Base-by-base conservation (phyloP, 2,113 vertebrate genomes). In the Calidris pugnax region DNA sequence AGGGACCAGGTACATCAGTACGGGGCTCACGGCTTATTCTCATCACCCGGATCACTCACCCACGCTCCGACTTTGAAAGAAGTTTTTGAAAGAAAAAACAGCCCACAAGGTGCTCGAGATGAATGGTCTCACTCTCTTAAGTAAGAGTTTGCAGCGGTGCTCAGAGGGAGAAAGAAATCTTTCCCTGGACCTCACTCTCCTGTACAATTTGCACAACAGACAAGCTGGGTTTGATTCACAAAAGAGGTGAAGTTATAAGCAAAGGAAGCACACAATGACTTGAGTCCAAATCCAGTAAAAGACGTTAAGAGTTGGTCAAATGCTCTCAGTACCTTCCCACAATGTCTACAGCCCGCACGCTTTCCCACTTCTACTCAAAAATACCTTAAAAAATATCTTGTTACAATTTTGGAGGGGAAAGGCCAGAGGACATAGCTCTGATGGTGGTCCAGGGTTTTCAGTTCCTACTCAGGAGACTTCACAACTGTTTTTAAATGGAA, bases 61-160 rank as follows among this genome's bases (percentile, higher is more conserved):
- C 74, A 83, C 3, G 2, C 55, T 84, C n/a, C 0, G 4, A 50
- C 71, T 93, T 73, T 51, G 64, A 92, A 93, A 84, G 28, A 82
- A 59, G 26, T 77, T 93, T 96, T 74, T 92, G 82, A 90, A 96
- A 95, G 75, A 55, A 91, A 85, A 94, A 90, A 77, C 79, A 88
- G 47, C 26, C 48, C 63, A 47, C 79, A 90, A 96, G 79, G 76
- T 83, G 59, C 72, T 93, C 5, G 3, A 93, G 90, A 94, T 77
- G 68, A 97, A 94, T n/a, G n/a, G 45, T 55, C 79, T 86, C 74
- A 60, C 14, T 80, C 76, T 90, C 85, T 92, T 88, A 83, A 86
- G 75, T 41, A 69, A 71, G 75, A 80, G 68, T 59, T 48, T 0
- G 2, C 45, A 90, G 75, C 5, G 0, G 47, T 17, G 48, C 76